Conservation (phyloP, 2,113 vertebrate genomes). For the Toxostoma redivivum region DNA sequence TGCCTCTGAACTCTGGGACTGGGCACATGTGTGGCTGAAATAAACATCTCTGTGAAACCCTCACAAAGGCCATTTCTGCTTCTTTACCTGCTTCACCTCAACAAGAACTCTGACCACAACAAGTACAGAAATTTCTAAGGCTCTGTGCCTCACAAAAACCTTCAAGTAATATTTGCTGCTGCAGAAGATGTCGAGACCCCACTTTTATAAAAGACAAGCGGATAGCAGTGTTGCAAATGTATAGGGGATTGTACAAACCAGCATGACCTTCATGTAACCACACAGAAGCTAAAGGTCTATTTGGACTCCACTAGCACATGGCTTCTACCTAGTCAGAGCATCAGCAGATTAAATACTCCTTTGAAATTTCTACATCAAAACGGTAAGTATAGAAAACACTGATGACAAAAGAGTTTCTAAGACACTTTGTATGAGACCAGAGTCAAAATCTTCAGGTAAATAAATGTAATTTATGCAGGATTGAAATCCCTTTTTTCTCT, state of each 20-base stretch:
- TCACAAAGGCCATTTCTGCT: no score
- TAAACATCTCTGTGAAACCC: no score
- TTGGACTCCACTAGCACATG: background rate
- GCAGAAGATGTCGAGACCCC: background rate
- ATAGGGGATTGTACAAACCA: background rate
- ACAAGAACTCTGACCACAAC: no score
- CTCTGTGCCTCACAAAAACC: background rate
- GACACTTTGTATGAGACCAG: background rate
- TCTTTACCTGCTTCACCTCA: no score
- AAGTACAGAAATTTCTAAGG: background rate
- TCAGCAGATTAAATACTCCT: background rate
- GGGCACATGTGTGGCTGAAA: no score
- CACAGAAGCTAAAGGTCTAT: background rate
- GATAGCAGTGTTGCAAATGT: background rate
- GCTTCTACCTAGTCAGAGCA: background rate
- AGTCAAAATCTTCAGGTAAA: background rate
- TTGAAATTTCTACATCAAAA: background rate
- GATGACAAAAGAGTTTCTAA: background rate
- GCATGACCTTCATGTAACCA: background rate
- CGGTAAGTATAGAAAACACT: background rate
- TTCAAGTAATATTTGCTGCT: background rate
- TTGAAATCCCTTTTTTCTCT: background rate
- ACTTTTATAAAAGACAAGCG: background rate
- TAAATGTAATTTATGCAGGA: background rate
- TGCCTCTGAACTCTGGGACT: no score